Conservation (phyloP, 2,797 vertebrate species). For the Gambelia wislizenii region DNA sequence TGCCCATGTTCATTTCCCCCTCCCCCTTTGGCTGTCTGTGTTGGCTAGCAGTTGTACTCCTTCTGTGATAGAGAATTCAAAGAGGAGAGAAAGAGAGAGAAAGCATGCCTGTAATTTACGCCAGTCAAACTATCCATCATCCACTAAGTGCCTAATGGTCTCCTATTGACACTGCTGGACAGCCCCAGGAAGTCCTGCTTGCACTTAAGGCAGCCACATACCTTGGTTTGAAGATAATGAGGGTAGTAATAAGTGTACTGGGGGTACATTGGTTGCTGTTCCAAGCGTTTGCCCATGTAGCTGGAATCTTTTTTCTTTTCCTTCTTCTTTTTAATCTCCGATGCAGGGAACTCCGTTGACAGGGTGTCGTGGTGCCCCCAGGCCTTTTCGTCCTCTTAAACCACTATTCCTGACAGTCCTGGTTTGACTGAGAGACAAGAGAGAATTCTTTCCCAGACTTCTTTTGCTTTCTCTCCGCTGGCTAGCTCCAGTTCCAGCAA, state of each 20-base stretch:
- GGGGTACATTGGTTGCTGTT: constrained; percentile 99
- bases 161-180: constrained; percentile 51
- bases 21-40: constrained; percentile 46
- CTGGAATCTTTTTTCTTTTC: constrained; percentile 83
- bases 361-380: constrained; percentile 79
- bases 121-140: constrained; percentile 65
- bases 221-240: constrained; percentile 97
- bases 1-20: not conserved
- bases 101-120: constrained; percentile 44
- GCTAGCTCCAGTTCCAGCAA: constrained; percentile 79
- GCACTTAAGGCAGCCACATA: constrained; percentile 63
- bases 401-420: constrained; percentile 83
- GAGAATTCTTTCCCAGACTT: constrained; percentile 62
- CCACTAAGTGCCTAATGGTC: constrained; percentile 67
- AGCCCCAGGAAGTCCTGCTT: constrained; percentile 38
- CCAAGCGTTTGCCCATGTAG: constrained; percentile 99
- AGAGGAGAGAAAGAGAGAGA: constrained; percentile 18
- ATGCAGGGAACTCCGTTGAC: constrained; percentile 89
- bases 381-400: constrained; percentile 80
- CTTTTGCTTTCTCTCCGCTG: constrained; percentile 73
- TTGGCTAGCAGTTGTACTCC: constrained; percentile 62
- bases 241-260: constrained; percentile 99
- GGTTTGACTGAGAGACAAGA: constrained; percentile 72
- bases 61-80: constrained; percentile 63
- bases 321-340: constrained; percentile 82